Evolutionary conservation across 1,140 invertebrate species (phyloP).

Genomic region (Antheraea mylitta): DNA sequence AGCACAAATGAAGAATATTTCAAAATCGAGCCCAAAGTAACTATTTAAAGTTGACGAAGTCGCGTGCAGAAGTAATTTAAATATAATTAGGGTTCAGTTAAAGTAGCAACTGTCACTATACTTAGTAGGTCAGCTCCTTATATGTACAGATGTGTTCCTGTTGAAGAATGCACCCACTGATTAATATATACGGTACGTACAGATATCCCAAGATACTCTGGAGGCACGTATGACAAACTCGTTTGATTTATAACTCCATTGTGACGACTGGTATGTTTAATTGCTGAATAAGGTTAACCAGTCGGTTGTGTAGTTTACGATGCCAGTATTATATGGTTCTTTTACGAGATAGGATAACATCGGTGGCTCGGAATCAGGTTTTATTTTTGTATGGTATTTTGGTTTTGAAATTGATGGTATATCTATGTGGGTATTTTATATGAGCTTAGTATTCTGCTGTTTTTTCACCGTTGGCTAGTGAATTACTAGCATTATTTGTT

Average conservation of each 20-base stretch:
- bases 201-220: neutral
- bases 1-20: too few species aligned
- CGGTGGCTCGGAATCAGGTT: neutral
- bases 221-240: constrained; percentile 31
- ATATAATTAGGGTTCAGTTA: too few species aligned
- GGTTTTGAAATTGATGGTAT: too few species aligned
- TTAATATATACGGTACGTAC: too few species aligned
- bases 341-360: neutral
- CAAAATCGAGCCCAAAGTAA: too few species aligned
- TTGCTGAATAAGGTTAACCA: constrained; percentile 21
- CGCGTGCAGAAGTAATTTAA: too few species aligned
- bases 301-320: neutral
- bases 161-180: too few species aligned
- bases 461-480: neutral
- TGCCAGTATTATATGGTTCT: neutral
- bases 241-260: constrained; percentile 58
- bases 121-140: neutral
- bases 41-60: too few species aligned
- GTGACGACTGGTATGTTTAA: constrained; percentile 38
- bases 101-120: too few species aligned
- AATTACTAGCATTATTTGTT: neutral
- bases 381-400: neutral
- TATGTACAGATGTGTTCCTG: too few species aligned
- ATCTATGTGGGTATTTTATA: too few species aligned
- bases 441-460: too few species aligned